phyloP scores from a whole-genome alignment of 2,113 vertebrate genomes.

The Mustelus asterias region DNA sequence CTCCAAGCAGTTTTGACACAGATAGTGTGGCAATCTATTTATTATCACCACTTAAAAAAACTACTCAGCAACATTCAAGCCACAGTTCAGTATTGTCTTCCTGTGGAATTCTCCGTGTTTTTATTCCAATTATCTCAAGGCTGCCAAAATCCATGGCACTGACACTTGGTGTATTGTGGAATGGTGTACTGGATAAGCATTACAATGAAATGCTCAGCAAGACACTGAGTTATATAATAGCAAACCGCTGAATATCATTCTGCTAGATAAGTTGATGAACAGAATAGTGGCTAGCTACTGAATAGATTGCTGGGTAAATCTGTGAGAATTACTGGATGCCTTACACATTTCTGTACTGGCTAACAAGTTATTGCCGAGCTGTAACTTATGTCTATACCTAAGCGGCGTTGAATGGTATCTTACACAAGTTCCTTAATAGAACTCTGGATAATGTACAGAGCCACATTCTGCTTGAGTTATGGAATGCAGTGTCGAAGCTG shows the following conservation, averaged over 20 bases:
- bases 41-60: not conserved
- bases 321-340: not conserved
- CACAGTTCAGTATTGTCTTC: not conserved
- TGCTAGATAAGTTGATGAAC: not conserved
- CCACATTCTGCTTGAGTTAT: not conserved
- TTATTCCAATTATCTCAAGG: not conserved
- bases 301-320: not conserved
- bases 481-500: not conserved
- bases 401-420: not conserved
- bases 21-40: not conserved
- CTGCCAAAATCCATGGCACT: not conserved
- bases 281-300: not conserved
- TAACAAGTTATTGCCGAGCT: not conserved
- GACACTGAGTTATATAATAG: not conserved
- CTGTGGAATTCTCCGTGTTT: not conserved
- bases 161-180: not conserved
- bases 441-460: not conserved
- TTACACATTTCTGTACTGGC: not conserved
- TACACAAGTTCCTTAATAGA: not conserved
- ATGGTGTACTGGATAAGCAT: not conserved
- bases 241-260: not conserved
- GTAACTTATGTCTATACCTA: not conserved
- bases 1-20: not conserved
- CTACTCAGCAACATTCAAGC: not conserved
- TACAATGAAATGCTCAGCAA: conserved; percentile 1